Evolutionary conservation across 2,888 invertebrate species (phyloP), one percentile per base, ranked within the genome.

Genomic region (Euproctis similis): DNA sequence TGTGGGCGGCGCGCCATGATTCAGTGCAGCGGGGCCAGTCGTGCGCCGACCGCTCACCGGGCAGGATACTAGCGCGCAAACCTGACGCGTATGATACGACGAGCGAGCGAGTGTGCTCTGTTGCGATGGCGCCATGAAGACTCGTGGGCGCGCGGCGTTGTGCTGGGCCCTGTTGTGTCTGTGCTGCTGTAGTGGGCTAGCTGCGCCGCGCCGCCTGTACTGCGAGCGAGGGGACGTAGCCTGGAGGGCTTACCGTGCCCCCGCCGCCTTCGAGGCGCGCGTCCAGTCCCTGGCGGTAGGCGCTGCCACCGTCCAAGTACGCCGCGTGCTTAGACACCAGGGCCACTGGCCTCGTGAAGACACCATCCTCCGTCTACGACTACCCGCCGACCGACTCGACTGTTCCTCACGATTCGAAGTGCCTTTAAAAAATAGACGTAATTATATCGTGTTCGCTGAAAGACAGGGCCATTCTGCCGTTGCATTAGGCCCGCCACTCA

Each of bases 201-300:
- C 65, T 36, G 61, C 68, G 57, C 69, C 72, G 59, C 69, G 69
- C 64, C 78, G 78, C 65, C 73, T 64, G 55, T 84, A 78, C 74
- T 84, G 82, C 76, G 81, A 75, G 73, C 78, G 82, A 58, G 82
- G 77, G 52, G 82, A 84, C 80, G 82, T 82, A 53, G 82, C 82
- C 52, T 82, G 82, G 82, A 75, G 82, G 34, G 82, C 82, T 59
- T 80, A 81, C 74, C 77, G 78, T 46, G 82, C 82, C 46, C 82
- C 82, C 41, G 76, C 74, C 58, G 81, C 81, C 57, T 81, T 84
- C 71, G 82, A 80, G 64, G 82, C 76, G 53, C 76, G 77, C 62
- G 78, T 82, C 45, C 74, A 75, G 56, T 80, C 80, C 44, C 67
- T 78, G 29, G 71, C 77, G 36, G 47, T 41, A 30, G 76, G 69